Conservation (phyloP, 2,797 vertebrate genomes). For the Cryptoblepharus egeriae region DNA sequence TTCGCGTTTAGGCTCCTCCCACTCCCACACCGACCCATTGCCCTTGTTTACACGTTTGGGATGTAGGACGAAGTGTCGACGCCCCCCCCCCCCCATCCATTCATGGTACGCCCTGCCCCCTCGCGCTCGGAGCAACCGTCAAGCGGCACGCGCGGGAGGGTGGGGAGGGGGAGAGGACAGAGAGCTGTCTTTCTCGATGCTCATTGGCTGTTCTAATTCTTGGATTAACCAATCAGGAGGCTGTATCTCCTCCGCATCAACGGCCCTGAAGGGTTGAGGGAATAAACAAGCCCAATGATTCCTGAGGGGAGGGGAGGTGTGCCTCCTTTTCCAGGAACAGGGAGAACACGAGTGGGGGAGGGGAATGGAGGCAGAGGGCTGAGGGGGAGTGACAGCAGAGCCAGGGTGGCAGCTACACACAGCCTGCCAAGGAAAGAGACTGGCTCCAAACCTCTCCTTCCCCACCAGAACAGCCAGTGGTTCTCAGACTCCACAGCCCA, state of each 20-base stretch:
- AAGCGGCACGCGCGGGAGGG: not conserved
- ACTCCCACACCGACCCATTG: not conserved
- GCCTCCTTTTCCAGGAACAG: not conserved
- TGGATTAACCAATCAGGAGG: not conserved
- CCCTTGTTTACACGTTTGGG: slow-evolving; percentile 3
- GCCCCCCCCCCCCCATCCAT: rapidly evolving
- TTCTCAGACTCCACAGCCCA: too few relatives aligned
- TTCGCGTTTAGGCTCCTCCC: not conserved
- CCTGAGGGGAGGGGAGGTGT: not conserved
- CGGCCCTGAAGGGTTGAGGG: rapidly evolving
- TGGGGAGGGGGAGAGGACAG: rapidly evolving
- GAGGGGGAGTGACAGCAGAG: not conserved
- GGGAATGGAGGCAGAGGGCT: too few relatives aligned
- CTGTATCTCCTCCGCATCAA: rapidly evolving
- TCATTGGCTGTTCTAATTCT: not conserved
- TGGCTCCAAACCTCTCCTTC: not conserved
- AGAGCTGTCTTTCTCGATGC: not conserved
- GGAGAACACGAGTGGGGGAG: not conserved
- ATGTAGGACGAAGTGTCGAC: not conserved
- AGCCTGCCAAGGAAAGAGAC: not conserved
- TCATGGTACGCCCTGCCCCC: not conserved
- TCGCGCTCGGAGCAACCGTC: not conserved
- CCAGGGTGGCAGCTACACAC: not conserved
- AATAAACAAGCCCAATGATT: not conserved
- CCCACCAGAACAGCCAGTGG: not conserved